Evolutionary conservation across 2,113 vertebrate species (phyloP).

Genomic region (Zosterops lateralis): DNA sequence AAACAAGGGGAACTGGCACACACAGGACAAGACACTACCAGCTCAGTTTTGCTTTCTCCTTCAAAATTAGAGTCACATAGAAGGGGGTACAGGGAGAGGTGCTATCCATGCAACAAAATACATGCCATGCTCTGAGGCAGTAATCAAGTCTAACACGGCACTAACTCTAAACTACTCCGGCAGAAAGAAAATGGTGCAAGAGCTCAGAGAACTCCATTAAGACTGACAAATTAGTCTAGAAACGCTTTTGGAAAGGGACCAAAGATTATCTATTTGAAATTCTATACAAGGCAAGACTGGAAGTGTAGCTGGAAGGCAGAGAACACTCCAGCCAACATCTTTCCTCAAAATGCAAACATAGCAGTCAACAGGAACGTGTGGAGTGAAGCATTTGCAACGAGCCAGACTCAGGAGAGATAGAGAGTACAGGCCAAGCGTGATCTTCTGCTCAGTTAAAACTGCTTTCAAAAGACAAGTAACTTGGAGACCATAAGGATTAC

Average conservation of each 20-base stretch:
- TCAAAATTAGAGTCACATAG: not conserved
- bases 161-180: not conserved
- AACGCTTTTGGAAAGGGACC: not conserved
- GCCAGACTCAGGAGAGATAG: not conserved
- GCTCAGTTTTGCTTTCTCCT: not conserved
- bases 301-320: not conserved
- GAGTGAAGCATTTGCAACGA: not conserved
- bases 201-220: not conserved
- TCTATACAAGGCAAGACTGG: not conserved
- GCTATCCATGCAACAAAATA: not conserved
- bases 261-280: not conserved
- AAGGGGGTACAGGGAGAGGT: not conserved
- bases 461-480: not conserved
- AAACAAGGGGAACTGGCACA: not conserved
- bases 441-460: not conserved
- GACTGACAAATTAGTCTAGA: not conserved
- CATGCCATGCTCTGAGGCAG: not conserved
- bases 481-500: not conserved
- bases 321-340: not conserved
- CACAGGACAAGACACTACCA: not conserved
- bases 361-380: not conserved
- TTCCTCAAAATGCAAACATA: not conserved
- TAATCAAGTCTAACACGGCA: not conserved
- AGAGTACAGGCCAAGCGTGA: not conserved
- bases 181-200: not conserved